These are phyloP conservation scores for Formicarius rufipectus DNA, from an alignment of 2,113 vertebrate species.

Conservation along the genomic window DNA sequence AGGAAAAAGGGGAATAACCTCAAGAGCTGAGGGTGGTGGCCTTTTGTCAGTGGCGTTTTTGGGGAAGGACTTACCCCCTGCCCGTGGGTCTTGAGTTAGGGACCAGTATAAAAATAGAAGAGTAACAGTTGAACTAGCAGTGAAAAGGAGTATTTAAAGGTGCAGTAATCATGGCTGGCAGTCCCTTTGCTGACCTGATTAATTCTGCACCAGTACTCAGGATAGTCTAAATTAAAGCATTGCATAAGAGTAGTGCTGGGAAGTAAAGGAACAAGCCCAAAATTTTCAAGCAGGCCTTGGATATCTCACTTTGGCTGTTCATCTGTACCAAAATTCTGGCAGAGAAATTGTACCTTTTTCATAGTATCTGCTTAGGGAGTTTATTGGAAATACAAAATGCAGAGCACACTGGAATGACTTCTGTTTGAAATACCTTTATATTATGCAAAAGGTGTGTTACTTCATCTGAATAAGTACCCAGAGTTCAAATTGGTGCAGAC, in stretches of 20 bases:
- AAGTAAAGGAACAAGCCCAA: not conserved
- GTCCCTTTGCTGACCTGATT: constrained; percentile 40
- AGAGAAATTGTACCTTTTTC: not conserved
- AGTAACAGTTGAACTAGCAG: not conserved
- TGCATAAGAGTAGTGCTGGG: constrained; percentile 5
- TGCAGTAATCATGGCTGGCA: not conserved
- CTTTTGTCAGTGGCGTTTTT: not conserved
- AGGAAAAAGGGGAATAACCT: not conserved
- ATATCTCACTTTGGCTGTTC: not conserved
- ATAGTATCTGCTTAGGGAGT: not conserved
- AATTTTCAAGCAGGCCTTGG: not conserved
- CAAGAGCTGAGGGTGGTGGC: not conserved
- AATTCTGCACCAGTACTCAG: constrained; percentile 38
- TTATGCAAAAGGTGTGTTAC: not conserved
- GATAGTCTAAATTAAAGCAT: constrained; percentile 20
- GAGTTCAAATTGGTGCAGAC: not conserved
- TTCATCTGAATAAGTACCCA: not conserved
- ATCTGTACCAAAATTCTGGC: not conserved
- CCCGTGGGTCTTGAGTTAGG: not conserved
- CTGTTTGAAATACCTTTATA: not conserved
- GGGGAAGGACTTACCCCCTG: not conserved
- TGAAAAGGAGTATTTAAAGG: constrained; percentile 2
- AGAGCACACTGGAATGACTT: not conserved
- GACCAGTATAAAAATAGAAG: constrained; percentile 1
- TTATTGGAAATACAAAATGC: not conserved